Evolutionary conservation across 2,797 vertebrate species (phyloP), one percentile per base, ranked within the genome.

Genomic region (Aplochiton taeniatus): DNA sequence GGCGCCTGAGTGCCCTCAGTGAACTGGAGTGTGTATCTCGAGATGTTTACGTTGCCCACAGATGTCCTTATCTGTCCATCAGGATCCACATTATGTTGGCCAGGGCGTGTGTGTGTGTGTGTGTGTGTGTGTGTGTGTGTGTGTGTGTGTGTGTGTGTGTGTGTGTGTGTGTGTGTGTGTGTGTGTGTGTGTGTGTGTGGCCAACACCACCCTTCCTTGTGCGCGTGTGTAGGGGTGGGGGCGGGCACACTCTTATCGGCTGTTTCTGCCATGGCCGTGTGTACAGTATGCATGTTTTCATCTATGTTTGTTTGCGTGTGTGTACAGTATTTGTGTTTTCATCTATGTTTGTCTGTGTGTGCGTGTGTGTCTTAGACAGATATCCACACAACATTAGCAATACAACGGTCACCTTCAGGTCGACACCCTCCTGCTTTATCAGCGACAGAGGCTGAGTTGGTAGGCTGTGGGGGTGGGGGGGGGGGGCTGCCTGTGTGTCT

Each of bases 331-430:
- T 46, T 18, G 52, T 58, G 47, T 31, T 31, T 31, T 31, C 31
- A 31, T 55, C 9, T 64, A 11, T 55, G 62, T 64, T 16, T 16
- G 53, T 48, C 16, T 31, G 45, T 20, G 48, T 52, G 61, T 61
- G 61, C 6, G 46, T n/a, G 31, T 47, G 47, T 11, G 60, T 63
- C 59, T 70, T 76, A 63, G 66, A 58, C 46, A 44, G 47, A 51
- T 31, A 31, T 31, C 31, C 2, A 31, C 31, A 31, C 31, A 47
- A 49, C 55, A 58, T 20, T 54, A 51, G 53, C 58, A 45, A 49
- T 53, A 61, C 42, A 65, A 53, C 54, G 11, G 64, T 61, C 65
- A 65, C 65, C 73, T 65, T 47, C 63, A 58, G 54, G 65, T 72
- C 62, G 31, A 50, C 46, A 50, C 61, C 31, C 16, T 45, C 48